Conservation (phyloP, 1,140 invertebrate genomes). For the Aphelinus atriplicis region DNA sequence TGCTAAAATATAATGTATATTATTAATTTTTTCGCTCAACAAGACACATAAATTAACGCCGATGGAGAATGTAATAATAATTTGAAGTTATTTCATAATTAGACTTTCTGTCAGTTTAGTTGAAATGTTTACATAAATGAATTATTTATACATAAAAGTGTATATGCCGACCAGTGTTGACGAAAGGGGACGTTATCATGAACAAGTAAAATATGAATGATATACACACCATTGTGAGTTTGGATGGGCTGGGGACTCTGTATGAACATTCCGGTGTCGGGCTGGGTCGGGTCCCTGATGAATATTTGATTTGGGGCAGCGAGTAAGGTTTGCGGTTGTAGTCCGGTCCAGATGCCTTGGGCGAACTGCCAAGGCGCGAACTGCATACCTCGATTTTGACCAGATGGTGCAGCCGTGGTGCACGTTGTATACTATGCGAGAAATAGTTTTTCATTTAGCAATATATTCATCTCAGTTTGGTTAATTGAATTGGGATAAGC, state of each 20-base stretch:
- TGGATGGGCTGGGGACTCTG: conserved; percentile 78
- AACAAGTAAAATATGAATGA: conserved; percentile 23
- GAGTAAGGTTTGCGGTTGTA: conserved; percentile 75
- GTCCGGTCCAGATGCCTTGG: conserved; percentile 75
- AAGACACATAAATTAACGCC: too few relatives aligned
- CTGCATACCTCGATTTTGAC: conserved; percentile 69
- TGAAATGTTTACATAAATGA: not conserved
- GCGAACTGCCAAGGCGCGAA: conserved; percentile 71
- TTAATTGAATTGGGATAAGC: not conserved
- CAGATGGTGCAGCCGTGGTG: conserved; percentile 72
- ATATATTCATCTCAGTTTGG: not conserved
- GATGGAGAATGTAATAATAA: too few relatives aligned
- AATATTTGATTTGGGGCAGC: conserved; percentile 83
- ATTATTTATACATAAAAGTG: too few relatives aligned
- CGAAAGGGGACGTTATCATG: too few relatives aligned
- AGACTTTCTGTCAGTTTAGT: not conserved
- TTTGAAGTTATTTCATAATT: not conserved
- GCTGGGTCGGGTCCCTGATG: conserved; percentile 79
- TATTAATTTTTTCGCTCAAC: too few relatives aligned
- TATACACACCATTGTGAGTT: conserved; percentile 70
- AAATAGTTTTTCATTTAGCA: conserved; percentile 2
- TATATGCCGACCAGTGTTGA: conserved; percentile 2
- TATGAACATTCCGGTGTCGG: conserved; percentile 90
- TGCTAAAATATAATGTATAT: conserved; percentile 42
- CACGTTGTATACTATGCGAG: conserved; percentile 66